Evolutionary conservation across 1,140 invertebrate species (phyloP), one percentile per base, ranked within the genome.

Genomic region (Lepidurus arcticus): DNA sequence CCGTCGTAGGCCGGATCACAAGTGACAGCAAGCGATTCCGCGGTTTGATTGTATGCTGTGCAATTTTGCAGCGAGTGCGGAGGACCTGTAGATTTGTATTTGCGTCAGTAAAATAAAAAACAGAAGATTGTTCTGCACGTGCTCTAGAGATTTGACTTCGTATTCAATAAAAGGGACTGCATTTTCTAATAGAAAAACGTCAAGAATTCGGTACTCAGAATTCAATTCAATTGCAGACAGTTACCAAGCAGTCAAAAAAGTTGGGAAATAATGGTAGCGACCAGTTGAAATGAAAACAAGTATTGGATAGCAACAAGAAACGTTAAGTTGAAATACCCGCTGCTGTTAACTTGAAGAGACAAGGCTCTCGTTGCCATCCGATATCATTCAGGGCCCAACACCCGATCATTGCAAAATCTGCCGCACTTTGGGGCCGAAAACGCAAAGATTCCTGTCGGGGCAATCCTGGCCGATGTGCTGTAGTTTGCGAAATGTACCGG

Each of bases 301-400:
- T 13, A 65, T 65, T 10, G n/a, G 1, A 11, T 47, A 7, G 7
- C 21, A 21, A 9, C 13, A 65, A 7, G n/a, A 16, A 65, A 21
- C 6, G 53, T 65, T 65, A 7, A 65, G 53, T 1, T 7, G 21
- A 65, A 11, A 65, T 65, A 94, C 93, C 91, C 83, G 93, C 93
- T 43, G 93, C 92, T 77, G 95, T 92, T 44, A 94, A 90, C 83
- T 92, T 92, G 84, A 93, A 94, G 80, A 93, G 87, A 83, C 93
- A 94, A 6, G 93, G 92, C 73, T 89, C 88, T 74, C 89, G 84
- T 83, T 94, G 92, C 24, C 87, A 86, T 73, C 93, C 93, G 76
- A 94, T 90, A 80, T 89, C 88, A 83, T 94, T 94, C 78, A 89
- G 88, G 3, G 91, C 92, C 86, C 91, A 91, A 83, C 92, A 94